phyloP scores from a whole-genome alignment of 2,888 invertebrate genomes.

The Ennomos erosarius region DNA sequence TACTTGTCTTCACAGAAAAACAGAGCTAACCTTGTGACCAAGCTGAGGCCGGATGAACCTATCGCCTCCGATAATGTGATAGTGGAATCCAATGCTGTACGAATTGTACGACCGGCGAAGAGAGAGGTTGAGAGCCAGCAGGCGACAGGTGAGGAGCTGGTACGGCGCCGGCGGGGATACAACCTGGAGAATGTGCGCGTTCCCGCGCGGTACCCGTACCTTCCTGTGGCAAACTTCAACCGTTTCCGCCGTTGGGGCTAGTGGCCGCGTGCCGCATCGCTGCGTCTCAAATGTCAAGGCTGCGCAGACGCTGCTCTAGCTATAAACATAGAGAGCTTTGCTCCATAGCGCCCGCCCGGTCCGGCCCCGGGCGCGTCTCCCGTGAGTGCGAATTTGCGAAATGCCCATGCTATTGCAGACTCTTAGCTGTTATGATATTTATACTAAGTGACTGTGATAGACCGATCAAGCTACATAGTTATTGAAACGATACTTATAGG shows the following conservation, averaged over 20 bases:
- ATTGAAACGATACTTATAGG: slow-evolving; percentile 50
- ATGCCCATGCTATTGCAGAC: slow-evolving; percentile 54
- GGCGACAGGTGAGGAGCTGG: slow-evolving; percentile 53
- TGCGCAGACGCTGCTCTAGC: slow-evolving; percentile 59
- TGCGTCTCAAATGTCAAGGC: slow-evolving; percentile 76
- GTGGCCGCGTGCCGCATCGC: slow-evolving; percentile 53
- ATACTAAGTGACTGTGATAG: slow-evolving; percentile 80
- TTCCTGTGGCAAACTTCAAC: slow-evolving; percentile 73
- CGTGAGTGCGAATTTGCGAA: slow-evolving; percentile 39
- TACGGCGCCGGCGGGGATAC: slow-evolving; percentile 75
- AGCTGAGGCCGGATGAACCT: slow-evolving; percentile 66
- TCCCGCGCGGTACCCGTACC: slow-evolving; percentile 78
- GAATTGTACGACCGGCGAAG: slow-evolving; percentile 66
- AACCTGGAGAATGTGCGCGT: slow-evolving; percentile 81
- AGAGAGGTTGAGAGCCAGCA: slow-evolving; percentile 51
- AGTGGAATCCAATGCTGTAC: slow-evolving; percentile 75
- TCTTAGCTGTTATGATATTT: slow-evolving; percentile 64
- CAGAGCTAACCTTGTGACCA: slow-evolving; percentile 74
- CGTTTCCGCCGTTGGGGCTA: slow-evolving; percentile 81
- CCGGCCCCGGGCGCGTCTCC: slow-evolving; percentile 27
- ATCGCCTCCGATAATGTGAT: slow-evolving; percentile 75
- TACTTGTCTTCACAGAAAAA: slow-evolving; percentile 68
- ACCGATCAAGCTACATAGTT: slow-evolving; percentile 65
- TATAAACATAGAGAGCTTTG: slow-evolving; percentile 47
- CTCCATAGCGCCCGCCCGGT: slow-evolving; percentile 49